phyloP scores from a whole-genome alignment of 2,888 invertebrate species.

The Drosophila phalerata region DNA sequence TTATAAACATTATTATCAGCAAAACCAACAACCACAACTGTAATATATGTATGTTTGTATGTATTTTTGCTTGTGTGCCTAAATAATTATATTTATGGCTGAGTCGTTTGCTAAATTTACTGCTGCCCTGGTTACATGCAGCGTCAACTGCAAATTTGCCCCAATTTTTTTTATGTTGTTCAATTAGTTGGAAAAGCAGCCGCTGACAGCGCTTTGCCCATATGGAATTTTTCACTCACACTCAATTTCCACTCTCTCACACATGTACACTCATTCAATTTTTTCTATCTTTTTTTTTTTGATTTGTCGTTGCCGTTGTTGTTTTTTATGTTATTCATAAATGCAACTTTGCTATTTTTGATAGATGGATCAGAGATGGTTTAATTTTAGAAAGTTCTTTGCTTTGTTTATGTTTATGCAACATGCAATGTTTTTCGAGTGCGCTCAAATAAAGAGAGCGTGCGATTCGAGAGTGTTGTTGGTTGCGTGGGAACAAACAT shows the following conservation, averaged over 20 bases:
- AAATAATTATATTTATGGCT: slow-evolving; percentile 71
- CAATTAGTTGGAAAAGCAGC: slow-evolving; percentile 63
- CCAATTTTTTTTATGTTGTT: slow-evolving; percentile 68
- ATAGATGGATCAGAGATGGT: slow-evolving; percentile 49
- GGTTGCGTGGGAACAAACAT: slow-evolving; percentile 57
- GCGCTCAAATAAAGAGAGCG: slow-evolving; percentile 52
- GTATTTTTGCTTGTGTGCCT: slow-evolving; percentile 15
- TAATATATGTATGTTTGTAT: neutral
- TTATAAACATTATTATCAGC: slow-evolving; percentile 46
- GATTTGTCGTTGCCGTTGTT: too few species aligned
- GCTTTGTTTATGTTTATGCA: slow-evolving; percentile 63
- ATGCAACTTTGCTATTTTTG: slow-evolving; percentile 67
- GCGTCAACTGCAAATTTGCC: slow-evolving; percentile 78
- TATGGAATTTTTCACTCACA: slow-evolving; percentile 68
- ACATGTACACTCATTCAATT: slow-evolving; percentile 53
- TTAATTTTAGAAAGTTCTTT: slow-evolving; percentile 76
- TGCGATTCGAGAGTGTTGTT: slow-evolving; percentile 25
- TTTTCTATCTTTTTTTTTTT: slow-evolving; percentile 18
- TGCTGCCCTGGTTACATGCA: slow-evolving; percentile 73
- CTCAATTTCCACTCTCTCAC: slow-evolving; percentile 18
- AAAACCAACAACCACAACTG: slow-evolving; percentile 16
- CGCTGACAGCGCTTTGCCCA: slow-evolving; percentile 27
- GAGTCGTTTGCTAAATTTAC: slow-evolving; percentile 74
- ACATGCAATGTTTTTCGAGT: slow-evolving; percentile 62
- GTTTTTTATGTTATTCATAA: slow-evolving; percentile 68